phyloP scores from a whole-genome alignment of 1,140 invertebrate species.

The Listronotus bonariensis region DNA sequence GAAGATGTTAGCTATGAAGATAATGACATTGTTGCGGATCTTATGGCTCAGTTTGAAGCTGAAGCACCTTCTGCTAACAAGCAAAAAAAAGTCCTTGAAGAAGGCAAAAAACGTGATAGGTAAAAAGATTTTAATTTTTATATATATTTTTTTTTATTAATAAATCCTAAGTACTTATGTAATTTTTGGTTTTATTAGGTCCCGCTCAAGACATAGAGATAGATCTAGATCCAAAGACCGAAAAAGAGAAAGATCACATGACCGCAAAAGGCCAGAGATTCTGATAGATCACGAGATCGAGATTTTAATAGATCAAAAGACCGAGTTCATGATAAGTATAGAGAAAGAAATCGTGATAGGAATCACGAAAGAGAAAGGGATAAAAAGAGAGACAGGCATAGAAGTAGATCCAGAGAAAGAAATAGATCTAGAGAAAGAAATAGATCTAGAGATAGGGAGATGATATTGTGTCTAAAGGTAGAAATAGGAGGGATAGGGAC shows the following conservation, averaged over 20 bases:
- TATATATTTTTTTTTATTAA: neutral
- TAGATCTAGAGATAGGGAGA: constrained; percentile 51
- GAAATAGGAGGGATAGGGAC: constrained; percentile 44
- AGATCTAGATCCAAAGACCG: constrained; percentile 51
- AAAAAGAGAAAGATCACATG: constrained; percentile 40
- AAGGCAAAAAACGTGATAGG: constrained; percentile 24
- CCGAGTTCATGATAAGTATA: constrained; percentile 48
- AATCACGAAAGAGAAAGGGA: constrained; percentile 41
- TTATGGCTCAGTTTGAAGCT: constrained; percentile 89
- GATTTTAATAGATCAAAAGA: constrained; percentile 25
- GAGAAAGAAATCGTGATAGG: constrained; percentile 43
- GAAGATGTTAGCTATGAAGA: constrained; percentile 49
- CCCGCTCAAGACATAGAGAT: constrained; percentile 40
- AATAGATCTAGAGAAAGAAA: constrained; percentile 48
- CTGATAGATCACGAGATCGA: constrained; percentile 41
- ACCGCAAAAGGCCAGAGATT: constrained; percentile 50
- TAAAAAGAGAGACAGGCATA: constrained; percentile 37
- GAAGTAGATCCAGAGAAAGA: constrained; percentile 52
- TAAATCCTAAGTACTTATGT: neutral
- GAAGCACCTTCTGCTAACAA: constrained; percentile 69
- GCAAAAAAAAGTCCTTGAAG: constrained; percentile 37
- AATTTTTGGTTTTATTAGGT: neutral
- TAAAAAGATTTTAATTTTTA: constrained; percentile 1
- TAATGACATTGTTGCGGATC: constrained; percentile 71
- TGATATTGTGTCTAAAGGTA: constrained; percentile 42